These are phyloP conservation scores for Octopus sinensis DNA, from an alignment of 1,140 invertebrate species.

Conservation along the genomic window DNA sequence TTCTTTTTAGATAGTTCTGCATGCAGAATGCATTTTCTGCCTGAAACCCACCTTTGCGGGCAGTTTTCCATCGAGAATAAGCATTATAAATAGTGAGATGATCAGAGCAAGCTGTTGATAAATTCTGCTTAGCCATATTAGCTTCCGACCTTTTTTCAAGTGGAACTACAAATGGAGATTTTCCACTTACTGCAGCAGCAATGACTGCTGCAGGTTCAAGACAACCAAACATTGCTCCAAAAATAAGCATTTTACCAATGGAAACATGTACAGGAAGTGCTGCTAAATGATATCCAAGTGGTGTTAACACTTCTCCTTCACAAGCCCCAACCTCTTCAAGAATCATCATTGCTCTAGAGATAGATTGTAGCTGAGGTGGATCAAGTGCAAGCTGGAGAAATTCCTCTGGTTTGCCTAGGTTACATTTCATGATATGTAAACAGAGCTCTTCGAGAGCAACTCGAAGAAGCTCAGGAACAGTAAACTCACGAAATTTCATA, in stretches of 20 bases:
- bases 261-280: constrained; percentile 88
- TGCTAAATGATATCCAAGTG: constrained; percentile 81
- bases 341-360: constrained; percentile 44
- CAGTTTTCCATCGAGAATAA: constrained; percentile 44
- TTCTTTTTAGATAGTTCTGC: constrained; percentile 46
- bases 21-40: constrained; percentile 44
- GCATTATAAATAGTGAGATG: constrained; percentile 51
- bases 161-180: constrained; percentile 52
- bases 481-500: constrained; percentile 35
- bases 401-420: constrained; percentile 44
- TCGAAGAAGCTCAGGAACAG: constrained; percentile 49
- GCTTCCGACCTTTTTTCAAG: constrained; percentile 45
- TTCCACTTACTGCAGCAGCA: constrained; percentile 52
- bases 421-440: constrained; percentile 55
- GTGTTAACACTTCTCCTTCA: constrained; percentile 65
- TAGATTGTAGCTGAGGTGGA: constrained; percentile 38
- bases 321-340: constrained; percentile 48
- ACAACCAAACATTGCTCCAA: constrained; percentile 51
- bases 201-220: constrained; percentile 52
- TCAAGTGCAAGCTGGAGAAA: constrained; percentile 46
- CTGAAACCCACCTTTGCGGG: constrained; percentile 31
- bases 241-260: constrained; percentile 92
- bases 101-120: constrained; percentile 45
- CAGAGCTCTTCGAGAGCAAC: constrained; percentile 54
- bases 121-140: constrained; percentile 37